Base-by-base conservation (phyloP, 2,888 invertebrate genomes). In the Sabellastarte sp. region DNA sequence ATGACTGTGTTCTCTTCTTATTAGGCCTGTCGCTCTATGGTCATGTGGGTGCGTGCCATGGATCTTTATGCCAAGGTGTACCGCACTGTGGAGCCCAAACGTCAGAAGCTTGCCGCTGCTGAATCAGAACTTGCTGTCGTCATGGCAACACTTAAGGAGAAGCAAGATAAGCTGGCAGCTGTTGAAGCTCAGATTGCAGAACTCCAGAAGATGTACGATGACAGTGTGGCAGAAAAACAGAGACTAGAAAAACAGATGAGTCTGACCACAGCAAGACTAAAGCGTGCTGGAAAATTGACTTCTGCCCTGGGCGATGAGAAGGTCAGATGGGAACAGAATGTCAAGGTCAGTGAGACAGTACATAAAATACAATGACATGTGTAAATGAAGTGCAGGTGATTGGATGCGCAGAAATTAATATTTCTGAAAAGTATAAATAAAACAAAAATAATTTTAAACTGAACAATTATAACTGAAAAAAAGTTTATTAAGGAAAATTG, bases 21-120 rank as follows among this genome's bases (percentile, higher is more conserved):
- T n/a, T 41, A 92, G 88, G 94, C 93, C 0, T 93, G 94, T 77
- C 90, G 90, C 73, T 94, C 93, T 5, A 89, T 95, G 85, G 93
- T 94, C 73, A 88, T 94, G 82, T 95, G 95, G 95, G 94, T 95
- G 4, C 88, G 91, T 78, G 95, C 95, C 0, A 91, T 95, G 77
- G 93, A 94, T 75, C 89, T 90, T 79, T 95, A 95, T 79, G 90
- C 93, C 0, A 91, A 91, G 84, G 91, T 94, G 0, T 93, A 90
- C 83, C 88, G 89, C 80, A 88, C 93, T 10, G 94, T 95, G 1
- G 93, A 93, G 78, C 95, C 95, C 0, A 95, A 95, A 84, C 89
- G 92, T 61, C 86, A 89, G 68, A 89, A 88, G 63, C 69, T 84
- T 51, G 76, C 75, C 2, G 72, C 87, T 66, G 94, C 94, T 0